A percentile compares a stretch with the other conserved stretches of the same genome.
Evolutionary conservation across 2,888 invertebrate species (phyloP).

Genomic region (Blastobasis lacticolella): DNA sequence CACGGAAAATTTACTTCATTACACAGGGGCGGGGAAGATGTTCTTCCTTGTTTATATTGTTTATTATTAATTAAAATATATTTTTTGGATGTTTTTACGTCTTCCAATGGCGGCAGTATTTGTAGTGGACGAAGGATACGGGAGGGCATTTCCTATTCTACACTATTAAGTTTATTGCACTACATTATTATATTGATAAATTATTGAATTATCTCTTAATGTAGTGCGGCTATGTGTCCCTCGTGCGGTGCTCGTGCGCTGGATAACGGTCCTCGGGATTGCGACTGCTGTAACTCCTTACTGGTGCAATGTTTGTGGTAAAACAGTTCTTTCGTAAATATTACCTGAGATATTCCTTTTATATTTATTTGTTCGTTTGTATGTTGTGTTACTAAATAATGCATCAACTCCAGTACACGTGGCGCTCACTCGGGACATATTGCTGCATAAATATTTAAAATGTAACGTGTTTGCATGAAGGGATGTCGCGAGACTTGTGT

Average conservation of each 20-base stretch:
- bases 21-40: too few species aligned
- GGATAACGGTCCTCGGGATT: neutral
- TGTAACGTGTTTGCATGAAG: slow-evolving; percentile 26
- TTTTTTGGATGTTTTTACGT: slow-evolving; percentile 5
- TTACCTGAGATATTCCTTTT: too few species aligned
- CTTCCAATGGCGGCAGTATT: slow-evolving; percentile 44
- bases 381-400: too few species aligned
- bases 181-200: slow-evolving; percentile 35
- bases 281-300: too few species aligned
- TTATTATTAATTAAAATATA: too few species aligned
- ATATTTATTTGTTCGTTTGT: too few species aligned
- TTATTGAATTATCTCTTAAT: slow-evolving; percentile 27
- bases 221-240: slow-evolving; percentile 38
- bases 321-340: too few species aligned
- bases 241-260: slow-evolving; percentile 21
- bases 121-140: slow-evolving; percentile 34
- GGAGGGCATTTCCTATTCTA: slow-evolving; percentile 67
- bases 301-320: too few species aligned
- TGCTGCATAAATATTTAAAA: slow-evolving; percentile 25
- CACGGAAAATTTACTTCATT: too few species aligned
- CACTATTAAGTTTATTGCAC: slow-evolving; percentile 66
- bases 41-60: too few species aligned
- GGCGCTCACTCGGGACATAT: slow-evolving; percentile 31
- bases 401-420: too few species aligned
- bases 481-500: slow-evolving; percentile 34